Evolutionary conservation across 2,113 vertebrate species (phyloP).

Genomic region (Hepsetus odoe): DNA sequence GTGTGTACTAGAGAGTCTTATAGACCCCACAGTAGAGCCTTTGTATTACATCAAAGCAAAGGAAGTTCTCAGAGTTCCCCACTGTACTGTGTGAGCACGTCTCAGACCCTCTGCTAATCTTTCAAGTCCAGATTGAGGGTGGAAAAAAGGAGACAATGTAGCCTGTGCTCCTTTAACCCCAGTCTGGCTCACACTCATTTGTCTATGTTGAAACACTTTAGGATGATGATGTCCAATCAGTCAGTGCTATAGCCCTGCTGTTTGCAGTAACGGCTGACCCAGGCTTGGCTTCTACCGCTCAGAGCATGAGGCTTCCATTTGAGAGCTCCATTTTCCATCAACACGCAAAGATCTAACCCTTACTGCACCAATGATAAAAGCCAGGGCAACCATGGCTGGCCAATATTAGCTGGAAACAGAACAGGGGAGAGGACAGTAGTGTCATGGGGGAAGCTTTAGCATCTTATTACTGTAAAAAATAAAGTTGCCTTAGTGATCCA

Average conservation of each 20-base stretch:
- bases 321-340: slow-evolving; percentile 58
- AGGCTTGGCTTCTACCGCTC: slow-evolving; percentile 48
- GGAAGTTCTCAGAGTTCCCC: slow-evolving; percentile 64
- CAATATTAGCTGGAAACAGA: neutral
- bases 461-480: neutral
- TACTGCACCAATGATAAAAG: slow-evolving; percentile 73
- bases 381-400: slow-evolving; percentile 80
- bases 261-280: slow-evolving; percentile 54
- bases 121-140: slow-evolving; percentile 73
- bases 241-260: slow-evolving; percentile 45
- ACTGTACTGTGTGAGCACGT: slow-evolving; percentile 63
- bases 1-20: neutral
- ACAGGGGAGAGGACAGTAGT: neutral
- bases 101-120: slow-evolving; percentile 68
- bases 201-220: slow-evolving; percentile 61
- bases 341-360: slow-evolving; percentile 50
- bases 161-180: slow-evolving; percentile 69
- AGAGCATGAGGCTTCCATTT: slow-evolving; percentile 37
- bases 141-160: slow-evolving; percentile 66
- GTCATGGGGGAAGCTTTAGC: neutral
- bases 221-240: slow-evolving; percentile 54
- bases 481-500: neutral
- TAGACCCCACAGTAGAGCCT: slow-evolving; percentile 62
- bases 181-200: slow-evolving; percentile 64
- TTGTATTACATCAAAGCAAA: slow-evolving; percentile 73